phyloP scores from a whole-genome alignment of 2,797 vertebrate genomes.

The Caiman crocodilus region DNA sequence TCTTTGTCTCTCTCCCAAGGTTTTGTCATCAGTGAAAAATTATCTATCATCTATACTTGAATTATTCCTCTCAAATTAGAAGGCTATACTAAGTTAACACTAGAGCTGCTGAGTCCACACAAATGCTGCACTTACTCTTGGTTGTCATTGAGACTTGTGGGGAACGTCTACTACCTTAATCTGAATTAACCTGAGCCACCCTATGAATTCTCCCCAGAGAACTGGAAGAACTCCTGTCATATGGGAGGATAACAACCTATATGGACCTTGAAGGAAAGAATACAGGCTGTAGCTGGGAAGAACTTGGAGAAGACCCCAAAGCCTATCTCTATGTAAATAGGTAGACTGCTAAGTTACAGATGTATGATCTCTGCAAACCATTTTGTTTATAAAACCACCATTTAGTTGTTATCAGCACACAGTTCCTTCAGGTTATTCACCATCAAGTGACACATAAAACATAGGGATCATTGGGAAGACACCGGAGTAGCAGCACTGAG shows the following conservation, averaged over 20 bases:
- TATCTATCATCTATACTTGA: not conserved
- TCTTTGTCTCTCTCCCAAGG: not conserved
- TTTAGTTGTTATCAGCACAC: not conserved
- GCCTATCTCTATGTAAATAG: not conserved
- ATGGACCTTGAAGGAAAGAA: fast-evolving
- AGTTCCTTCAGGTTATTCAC: not conserved
- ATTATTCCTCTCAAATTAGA: not conserved
- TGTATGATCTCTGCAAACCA: fast-evolving
- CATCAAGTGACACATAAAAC: not conserved
- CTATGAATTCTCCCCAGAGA: not conserved
- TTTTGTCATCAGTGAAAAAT: not conserved
- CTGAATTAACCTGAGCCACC: not conserved
- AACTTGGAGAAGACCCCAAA: not conserved
- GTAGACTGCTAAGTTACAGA: not conserved
- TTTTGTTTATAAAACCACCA: not conserved
- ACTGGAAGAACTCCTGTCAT: not conserved
- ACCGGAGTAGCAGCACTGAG: fast-evolving
- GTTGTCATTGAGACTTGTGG: not conserved
- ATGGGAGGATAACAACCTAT: not conserved
- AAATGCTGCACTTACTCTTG: not conserved
- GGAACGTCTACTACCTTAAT: not conserved
- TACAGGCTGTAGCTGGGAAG: fast-evolving
- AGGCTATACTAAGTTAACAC: not conserved
- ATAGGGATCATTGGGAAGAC: not conserved
- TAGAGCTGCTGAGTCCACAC: not conserved